Conservation (phyloP, 2,797 vertebrate genomes). For the Poeciliopsis infans region DNA sequence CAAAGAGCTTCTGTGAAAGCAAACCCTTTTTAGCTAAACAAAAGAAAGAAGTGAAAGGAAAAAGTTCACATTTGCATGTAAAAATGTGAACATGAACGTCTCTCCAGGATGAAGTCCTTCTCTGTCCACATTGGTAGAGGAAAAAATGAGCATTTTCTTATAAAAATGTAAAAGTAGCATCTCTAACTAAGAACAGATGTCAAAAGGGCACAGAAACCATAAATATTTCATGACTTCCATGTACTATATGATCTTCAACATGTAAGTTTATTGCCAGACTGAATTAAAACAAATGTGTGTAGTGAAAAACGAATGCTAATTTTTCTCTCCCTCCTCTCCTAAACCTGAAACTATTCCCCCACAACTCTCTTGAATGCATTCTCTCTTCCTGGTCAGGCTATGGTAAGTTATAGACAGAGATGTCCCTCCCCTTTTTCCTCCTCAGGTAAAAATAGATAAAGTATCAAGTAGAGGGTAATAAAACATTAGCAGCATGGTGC, state of each 20-base stretch:
- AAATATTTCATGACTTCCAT: not conserved
- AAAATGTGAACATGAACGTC: not conserved
- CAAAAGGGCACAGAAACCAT: not conserved
- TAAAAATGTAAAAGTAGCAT: not conserved
- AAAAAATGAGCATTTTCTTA: not conserved
- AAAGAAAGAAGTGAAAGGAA: not conserved
- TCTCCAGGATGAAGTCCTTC: not conserved
- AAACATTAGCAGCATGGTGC: conserved; percentile 42
- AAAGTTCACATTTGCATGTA: not conserved
- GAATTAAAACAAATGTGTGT: not conserved
- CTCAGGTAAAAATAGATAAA: conserved; percentile 25
- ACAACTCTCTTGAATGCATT: conserved; percentile 92
- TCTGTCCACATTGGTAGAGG: not conserved
- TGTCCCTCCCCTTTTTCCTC: conserved; percentile 56
- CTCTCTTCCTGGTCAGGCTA: conserved; percentile 91
- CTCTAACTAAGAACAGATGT: not conserved
- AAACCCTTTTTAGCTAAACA: not conserved
- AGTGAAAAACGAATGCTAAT: conserved; percentile 53
- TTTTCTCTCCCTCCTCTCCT: conserved; percentile 78
- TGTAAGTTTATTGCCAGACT: not conserved
- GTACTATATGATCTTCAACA: not conserved
- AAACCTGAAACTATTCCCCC: conserved; percentile 82
- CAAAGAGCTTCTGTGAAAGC: not conserved
- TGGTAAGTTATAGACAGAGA: conserved; percentile 90
- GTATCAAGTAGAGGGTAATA: conserved; percentile 67